Base-by-base conservation (phyloP, 2,113 vertebrate genomes). In the Pterocles burchelli region DNA sequence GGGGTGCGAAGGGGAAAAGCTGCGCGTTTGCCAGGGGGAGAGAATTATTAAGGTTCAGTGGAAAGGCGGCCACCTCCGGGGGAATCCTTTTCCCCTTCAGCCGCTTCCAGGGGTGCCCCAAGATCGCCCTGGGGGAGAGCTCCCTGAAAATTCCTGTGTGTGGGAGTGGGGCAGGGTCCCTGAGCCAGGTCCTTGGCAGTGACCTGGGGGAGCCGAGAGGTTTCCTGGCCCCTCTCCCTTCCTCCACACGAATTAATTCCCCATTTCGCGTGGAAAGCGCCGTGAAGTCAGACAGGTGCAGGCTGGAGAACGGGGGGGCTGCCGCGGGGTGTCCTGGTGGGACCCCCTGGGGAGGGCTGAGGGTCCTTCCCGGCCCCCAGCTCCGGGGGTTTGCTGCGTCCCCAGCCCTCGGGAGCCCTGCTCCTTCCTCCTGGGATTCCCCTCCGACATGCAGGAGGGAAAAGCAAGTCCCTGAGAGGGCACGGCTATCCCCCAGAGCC, bases 251-350 rank as follows among this genome's bases (percentile, higher is more conserved):
- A 33, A 4, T 73, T 13, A 11, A 49, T 62, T 66, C 5, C 28
- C 28, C 26, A 0, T 12, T 66, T 41, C 41, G 51, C 57, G 78
- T 89, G 92, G 88, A 81, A 82, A 82, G 34, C 6, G 33, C 26
- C 84, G 26, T 72, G 51, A 66, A 28, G 77, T 63, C 63, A 0
- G 9, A 43, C 96, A 97, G 96, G 95, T 95, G 95, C 81, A 76
- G 31, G 18, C 52, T 11, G 75, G 1, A 52, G 9, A 28, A 49
- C 31, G 4, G 22, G 51, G 17, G 10, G 65, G 36, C 28, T 7
- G 10, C 38, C 19, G 22, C 43, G 7, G 76, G 95, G 80, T 76
- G 91, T 62, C 15, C 18, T 17, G 51, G 25, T 4, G 36, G 36
- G 28, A 49, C 28, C 75, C 11, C 43, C 51, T 29, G 26, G 17